phyloP scores from a whole-genome alignment of 2,888 invertebrate genomes.

The Drosophila incognita region DNA sequence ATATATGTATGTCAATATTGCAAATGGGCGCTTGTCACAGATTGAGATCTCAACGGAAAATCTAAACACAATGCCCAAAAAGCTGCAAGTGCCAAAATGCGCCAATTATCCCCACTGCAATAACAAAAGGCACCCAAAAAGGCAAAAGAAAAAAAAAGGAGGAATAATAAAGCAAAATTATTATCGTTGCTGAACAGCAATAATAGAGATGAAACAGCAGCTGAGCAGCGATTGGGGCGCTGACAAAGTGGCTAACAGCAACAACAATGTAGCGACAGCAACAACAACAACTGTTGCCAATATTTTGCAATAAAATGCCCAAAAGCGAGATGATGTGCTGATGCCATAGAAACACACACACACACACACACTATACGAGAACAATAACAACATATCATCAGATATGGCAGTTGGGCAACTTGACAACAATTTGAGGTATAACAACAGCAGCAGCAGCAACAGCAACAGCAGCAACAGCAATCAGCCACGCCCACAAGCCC shows the following conservation, averaged over 20 bases:
- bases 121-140: slow-evolving; percentile 44
- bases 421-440: slow-evolving; percentile 57
- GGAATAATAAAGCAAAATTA: slow-evolving; percentile 75
- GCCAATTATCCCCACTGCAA: slow-evolving; percentile 70
- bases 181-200: slow-evolving; percentile 61
- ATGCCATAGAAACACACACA: slow-evolving; percentile 37
- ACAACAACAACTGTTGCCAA: slow-evolving; percentile 67
- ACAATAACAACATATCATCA: slow-evolving; percentile 32
- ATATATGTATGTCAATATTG: slow-evolving; percentile 35
- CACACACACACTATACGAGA: not conserved
- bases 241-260: slow-evolving; percentile 28
- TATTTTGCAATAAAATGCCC: slow-evolving; percentile 67
- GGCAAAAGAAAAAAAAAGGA: slow-evolving; percentile 18
- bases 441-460: slow-evolving; percentile 10
- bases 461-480: slow-evolving; percentile 31
- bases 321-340: slow-evolving; percentile 68
- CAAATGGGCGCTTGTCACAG: slow-evolving; percentile 61
- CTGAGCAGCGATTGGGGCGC: slow-evolving; percentile 22
- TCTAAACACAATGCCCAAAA: slow-evolving; percentile 27
- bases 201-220: slow-evolving; percentile 39
- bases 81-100: slow-evolving; percentile 73
- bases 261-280: slow-evolving; percentile 55
- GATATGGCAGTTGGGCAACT: slow-evolving; percentile 52
- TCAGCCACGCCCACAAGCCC: slow-evolving; percentile 47
- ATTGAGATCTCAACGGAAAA: slow-evolving; percentile 53